Conservation (phyloP, 1,140 invertebrate genomes). For the Drosophila navojoa region DNA sequence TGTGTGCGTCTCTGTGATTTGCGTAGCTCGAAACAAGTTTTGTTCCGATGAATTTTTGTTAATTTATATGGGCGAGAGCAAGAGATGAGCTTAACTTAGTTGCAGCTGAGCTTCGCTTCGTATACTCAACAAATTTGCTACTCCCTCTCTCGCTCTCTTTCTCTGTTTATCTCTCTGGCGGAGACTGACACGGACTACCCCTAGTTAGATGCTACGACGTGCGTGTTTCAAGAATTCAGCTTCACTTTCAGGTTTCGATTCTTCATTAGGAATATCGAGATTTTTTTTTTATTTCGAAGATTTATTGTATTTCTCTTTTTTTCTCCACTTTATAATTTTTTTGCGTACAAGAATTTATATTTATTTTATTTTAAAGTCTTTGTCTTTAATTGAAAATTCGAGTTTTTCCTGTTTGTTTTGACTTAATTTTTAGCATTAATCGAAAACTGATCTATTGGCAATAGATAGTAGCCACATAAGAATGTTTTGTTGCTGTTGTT, state of each 20-base stretch:
- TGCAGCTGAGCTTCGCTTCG: slow-evolving; percentile 48
- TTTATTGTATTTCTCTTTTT: slow-evolving; percentile 41
- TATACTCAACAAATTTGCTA: slow-evolving; percentile 68
- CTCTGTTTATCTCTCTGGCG: not conserved
- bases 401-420: slow-evolving; percentile 78
- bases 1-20: slow-evolving; percentile 48
- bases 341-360: slow-evolving; percentile 28
- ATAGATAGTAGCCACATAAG: slow-evolving; percentile 41
- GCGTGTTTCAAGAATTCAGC: slow-evolving; percentile 73
- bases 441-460: slow-evolving; percentile 71
- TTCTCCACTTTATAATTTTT: slow-evolving; percentile 25
- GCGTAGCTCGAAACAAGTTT: slow-evolving; percentile 46
- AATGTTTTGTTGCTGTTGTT: slow-evolving; percentile 39
- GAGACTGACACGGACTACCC: slow-evolving; percentile 27
- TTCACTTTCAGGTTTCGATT: slow-evolving; percentile 69
- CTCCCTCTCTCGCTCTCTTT: slow-evolving; percentile 32
- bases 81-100: slow-evolving; percentile 58
- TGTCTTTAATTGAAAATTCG: slow-evolving; percentile 80
- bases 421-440: slow-evolving; percentile 70
- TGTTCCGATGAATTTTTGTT: slow-evolving; percentile 59
- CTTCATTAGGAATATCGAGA: slow-evolving; percentile 50
- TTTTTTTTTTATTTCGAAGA: slow-evolving; percentile 42
- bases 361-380: slow-evolving; percentile 23
- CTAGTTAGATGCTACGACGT: slow-evolving; percentile 34
- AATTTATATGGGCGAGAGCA: slow-evolving; percentile 76